phyloP scores from a whole-genome alignment of 2,797 vertebrate species.

The Brotogeris chrysoptera region DNA sequence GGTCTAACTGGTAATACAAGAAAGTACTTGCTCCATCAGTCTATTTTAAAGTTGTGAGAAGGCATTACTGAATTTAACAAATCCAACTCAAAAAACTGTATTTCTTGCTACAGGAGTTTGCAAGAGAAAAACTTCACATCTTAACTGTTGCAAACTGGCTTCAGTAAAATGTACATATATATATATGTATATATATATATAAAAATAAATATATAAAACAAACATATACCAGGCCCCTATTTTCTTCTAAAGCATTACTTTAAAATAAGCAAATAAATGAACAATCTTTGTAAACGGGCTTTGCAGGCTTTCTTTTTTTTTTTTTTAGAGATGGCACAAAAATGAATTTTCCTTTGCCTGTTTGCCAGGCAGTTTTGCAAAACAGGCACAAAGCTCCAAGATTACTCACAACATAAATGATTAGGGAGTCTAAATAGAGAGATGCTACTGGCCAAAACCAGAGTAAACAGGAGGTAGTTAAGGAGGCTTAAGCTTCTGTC shows the following conservation, averaged over 20 bases:
- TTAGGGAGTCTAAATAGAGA: slow-evolving; percentile 21
- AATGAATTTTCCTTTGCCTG: neutral
- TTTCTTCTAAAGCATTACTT: neutral
- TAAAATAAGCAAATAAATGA: neutral
- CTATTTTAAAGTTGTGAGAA: neutral
- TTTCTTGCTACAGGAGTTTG: neutral
- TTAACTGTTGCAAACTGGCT: neutral
- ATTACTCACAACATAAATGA: neutral
- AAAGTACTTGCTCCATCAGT: neutral
- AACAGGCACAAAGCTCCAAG: neutral
- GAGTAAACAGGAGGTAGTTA: slow-evolving; percentile 43
- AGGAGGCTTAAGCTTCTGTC: slow-evolving; percentile 47
- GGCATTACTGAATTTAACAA: neutral
- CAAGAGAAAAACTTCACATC: neutral
- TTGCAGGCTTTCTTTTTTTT: neutral
- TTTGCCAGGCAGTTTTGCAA: slow-evolving; percentile 24
- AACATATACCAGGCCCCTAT: neutral
- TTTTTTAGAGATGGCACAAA: neutral
- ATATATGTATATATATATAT: too few relatives aligned
- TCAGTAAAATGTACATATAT: neutral
- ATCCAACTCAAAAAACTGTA: neutral
- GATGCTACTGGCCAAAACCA: slow-evolving; percentile 2
- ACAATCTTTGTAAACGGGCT: neutral
- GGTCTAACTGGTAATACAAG: neutral
- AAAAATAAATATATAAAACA: too few relatives aligned